A percentile compares a stretch with the other conserved stretches of the same genome.
These are phyloP conservation scores for Silurus aristotelis DNA, from an alignment of 2,797 vertebrate species.

Conservation along the genomic window DNA sequence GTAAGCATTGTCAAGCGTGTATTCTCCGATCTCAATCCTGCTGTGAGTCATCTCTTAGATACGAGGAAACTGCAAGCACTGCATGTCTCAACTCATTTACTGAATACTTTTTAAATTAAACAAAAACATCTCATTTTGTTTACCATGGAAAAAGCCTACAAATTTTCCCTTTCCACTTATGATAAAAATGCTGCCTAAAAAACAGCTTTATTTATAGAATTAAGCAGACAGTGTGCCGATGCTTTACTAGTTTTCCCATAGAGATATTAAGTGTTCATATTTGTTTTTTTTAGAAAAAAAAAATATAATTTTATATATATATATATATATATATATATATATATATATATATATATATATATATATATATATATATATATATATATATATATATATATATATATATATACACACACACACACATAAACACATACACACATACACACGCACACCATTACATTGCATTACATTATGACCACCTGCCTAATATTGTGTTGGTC, in stretches of 20 bases:
- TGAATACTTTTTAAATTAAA: neutral
- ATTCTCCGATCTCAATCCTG: neutral
- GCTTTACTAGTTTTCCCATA: neutral
- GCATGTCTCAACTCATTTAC: slow-evolving; percentile 12
- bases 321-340: too few relatives aligned
- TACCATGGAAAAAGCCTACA: neutral
- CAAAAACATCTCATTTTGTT: neutral
- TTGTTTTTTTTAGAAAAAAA: neutral
- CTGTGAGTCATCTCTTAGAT: neutral
- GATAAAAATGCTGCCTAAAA: neutral
- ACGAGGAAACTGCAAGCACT: neutral
- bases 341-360: too few relatives aligned
- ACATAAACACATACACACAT: too few relatives aligned
- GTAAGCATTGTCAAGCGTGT: neutral
- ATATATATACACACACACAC: too few relatives aligned
- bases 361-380: too few relatives aligned
- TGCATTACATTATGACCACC: too few relatives aligned
- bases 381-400: too few relatives aligned
- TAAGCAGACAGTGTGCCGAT: neutral
- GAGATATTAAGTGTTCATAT: neutral
- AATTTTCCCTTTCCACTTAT: too few relatives aligned
- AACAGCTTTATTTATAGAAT: neutral
- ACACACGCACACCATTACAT: too few relatives aligned
- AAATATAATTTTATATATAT: too few relatives aligned
- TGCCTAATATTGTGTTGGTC: too few relatives aligned